phyloP scores from a whole-genome alignment of 2,113 vertebrate species.

The Boulengeromyrus knoepffleri region DNA sequence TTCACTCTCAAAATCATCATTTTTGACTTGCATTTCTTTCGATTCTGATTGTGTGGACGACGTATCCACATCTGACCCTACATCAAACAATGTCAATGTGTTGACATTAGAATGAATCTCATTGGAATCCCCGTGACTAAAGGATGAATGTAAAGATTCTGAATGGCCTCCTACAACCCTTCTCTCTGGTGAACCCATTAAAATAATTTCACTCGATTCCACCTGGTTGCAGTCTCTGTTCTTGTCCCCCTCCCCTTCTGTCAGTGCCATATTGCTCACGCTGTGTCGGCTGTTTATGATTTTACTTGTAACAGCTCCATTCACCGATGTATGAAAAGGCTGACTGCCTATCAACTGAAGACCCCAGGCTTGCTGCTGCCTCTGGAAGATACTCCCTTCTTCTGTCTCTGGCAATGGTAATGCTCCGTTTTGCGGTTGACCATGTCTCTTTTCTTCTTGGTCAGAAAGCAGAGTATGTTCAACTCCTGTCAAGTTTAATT shows the following conservation, averaged over 20 bases:
- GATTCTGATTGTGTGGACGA: background rate
- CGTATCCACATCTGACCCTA: background rate
- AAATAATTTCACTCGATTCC: slow-evolving; percentile 23
- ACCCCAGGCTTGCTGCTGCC: background rate
- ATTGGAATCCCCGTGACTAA: background rate
- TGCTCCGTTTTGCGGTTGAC: slow-evolving; percentile 26
- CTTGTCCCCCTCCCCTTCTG: slow-evolving; percentile 34
- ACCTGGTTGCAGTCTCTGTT: background rate
- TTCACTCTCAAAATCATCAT: slow-evolving; percentile 20
- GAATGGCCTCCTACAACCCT: slow-evolving; percentile 29
- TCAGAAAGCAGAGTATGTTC: background rate
- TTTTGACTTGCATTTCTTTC: background rate
- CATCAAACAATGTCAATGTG: background rate
- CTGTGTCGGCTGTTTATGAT: background rate
- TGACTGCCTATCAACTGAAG: background rate
- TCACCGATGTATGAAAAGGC: background rate
- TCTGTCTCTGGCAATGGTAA: slow-evolving; percentile 8
- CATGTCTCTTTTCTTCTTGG: background rate
- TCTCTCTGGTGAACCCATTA: slow-evolving; percentile 17
- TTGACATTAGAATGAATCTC: slow-evolving; percentile 21
- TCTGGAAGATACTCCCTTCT: background rate
- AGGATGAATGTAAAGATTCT: background rate
- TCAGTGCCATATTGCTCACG: slow-evolving; percentile 12
- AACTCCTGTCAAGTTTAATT: background rate
- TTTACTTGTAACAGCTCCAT: background rate